These are phyloP conservation scores for Lutjanus argentimaculatus DNA, from an alignment of 2,797 vertebrate species.

Conservation along the genomic window DNA sequence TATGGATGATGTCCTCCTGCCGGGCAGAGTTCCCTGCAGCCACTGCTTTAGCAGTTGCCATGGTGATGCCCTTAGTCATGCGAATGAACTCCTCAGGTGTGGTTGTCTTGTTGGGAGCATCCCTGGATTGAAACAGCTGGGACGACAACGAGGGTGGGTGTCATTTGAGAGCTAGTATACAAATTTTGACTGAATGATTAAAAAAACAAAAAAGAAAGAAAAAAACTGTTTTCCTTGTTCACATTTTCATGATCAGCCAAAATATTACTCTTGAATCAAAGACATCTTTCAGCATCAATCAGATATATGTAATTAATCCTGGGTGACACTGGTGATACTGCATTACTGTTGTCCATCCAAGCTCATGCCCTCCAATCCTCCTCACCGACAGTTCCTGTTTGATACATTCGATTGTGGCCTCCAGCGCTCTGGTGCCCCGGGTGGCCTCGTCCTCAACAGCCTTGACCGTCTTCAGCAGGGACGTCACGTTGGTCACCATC, in stretches of 20 bases:
- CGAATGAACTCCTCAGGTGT: constrained; percentile 98
- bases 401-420: constrained; percentile 97
- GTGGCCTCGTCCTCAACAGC: constrained; percentile 98
- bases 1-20: constrained; percentile 97
- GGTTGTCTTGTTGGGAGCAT: constrained; percentile 91
- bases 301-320: background rate
- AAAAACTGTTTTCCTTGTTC: background rate
- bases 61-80: constrained; percentile 99
- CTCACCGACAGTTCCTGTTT: constrained; percentile 95
- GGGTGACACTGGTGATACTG: background rate
- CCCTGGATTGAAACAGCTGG: constrained; percentile 94
- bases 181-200: background rate
- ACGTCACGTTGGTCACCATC: constrained; percentile 99
- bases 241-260: background rate
- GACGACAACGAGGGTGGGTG: background rate
- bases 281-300: background rate
- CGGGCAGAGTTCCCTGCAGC: constrained; percentile 96
- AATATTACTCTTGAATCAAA: background rate
- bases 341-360: background rate
- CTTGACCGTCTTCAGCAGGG: constrained; percentile 97
- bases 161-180: background rate
- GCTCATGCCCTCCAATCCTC: background rate
- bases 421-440: constrained; percentile 95
- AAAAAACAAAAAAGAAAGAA: background rate
- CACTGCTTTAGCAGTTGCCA: constrained; percentile 97